These are phyloP conservation scores for Pachliopta kotzebuea DNA, from an alignment of 2,888 invertebrate genomes.

Conservation along the genomic window DNA sequence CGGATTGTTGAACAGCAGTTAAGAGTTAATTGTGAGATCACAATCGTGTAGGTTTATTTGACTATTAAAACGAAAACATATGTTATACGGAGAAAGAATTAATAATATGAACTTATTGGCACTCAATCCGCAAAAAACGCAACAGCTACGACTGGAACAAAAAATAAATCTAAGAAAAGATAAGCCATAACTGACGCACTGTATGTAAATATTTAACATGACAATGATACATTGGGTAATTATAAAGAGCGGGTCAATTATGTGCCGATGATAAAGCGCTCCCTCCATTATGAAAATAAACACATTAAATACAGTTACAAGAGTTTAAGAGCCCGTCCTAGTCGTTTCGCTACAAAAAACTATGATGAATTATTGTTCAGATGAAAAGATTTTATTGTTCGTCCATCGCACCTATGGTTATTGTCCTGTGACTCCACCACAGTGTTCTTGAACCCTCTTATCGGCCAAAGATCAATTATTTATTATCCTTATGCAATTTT, in stretches of 20 bases:
- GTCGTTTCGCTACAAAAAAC: conserved; percentile 62
- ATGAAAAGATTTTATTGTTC: conserved; percentile 55
- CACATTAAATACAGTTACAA: conserved; percentile 59
- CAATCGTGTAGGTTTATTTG: conserved; percentile 7
- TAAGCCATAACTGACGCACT: conserved; percentile 17
- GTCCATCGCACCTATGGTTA: conserved; percentile 45
- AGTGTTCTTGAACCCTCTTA: conserved; percentile 43
- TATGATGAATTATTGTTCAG: conserved; percentile 62
- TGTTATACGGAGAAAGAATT: background rate
- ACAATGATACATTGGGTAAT: conserved; percentile 39
- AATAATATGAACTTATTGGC: background rate
- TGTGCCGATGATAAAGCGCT: conserved; percentile 37
- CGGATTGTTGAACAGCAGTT: conserved; percentile 23
- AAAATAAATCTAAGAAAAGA: conserved; percentile 6
- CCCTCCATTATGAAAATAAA: conserved; percentile 37
- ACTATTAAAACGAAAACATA: background rate
- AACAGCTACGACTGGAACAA: conserved; percentile 1
- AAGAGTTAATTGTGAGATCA: conserved; percentile 19
- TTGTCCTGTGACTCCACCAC: conserved; percentile 21
- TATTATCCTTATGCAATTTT: conserved; percentile 21
- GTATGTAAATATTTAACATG: conserved; percentile 31
- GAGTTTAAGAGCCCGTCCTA: conserved; percentile 46
- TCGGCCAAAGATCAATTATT: conserved; percentile 36
- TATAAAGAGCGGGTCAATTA: conserved; percentile 34
- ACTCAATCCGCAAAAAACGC: background rate